Conservation (phyloP, 1,140 invertebrate genomes). For the Odontomachus brunneus region DNA sequence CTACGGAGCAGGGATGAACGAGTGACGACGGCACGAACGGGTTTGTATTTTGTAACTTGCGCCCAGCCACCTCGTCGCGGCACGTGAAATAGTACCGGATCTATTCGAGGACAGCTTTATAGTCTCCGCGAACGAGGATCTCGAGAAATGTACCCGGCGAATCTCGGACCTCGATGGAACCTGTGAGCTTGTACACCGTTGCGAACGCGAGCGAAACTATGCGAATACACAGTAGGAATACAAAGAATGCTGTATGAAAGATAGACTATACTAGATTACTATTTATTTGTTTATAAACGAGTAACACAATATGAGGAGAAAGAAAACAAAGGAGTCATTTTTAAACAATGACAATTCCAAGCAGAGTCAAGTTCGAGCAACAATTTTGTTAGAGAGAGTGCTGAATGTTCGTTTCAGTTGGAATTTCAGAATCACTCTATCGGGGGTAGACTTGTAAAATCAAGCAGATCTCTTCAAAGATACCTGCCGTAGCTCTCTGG, state of each 20-base stretch:
- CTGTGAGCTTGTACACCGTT: too few species aligned
- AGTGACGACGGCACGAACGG: not conserved
- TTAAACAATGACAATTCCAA: too few species aligned
- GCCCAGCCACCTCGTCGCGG: not conserved
- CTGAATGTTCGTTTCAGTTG: not conserved
- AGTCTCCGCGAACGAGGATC: not conserved
- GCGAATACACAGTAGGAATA: too few species aligned
- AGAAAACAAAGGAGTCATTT: too few species aligned
- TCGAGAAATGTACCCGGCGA: not conserved
- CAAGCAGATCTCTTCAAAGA: not conserved
- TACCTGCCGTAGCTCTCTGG: not conserved
- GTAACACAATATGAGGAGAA: too few species aligned
- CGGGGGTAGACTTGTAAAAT: not conserved
- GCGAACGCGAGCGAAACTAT: not conserved
- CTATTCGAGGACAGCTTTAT: conserved; percentile 22
- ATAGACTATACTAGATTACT: too few species aligned
- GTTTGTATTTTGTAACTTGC: conserved; percentile 21
- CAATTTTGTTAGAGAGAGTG: not conserved
- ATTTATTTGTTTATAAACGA: too few species aligned
- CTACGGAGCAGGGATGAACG: not conserved
- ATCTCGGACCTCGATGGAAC: not conserved
- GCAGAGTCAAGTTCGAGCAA: not conserved
- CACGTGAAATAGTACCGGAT: conserved; percentile 13
- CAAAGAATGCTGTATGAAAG: too few species aligned
- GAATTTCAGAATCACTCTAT: too few species aligned